Evolutionary conservation across 2,888 invertebrate species (phyloP).

Genomic region (Noctua pronuba): DNA sequence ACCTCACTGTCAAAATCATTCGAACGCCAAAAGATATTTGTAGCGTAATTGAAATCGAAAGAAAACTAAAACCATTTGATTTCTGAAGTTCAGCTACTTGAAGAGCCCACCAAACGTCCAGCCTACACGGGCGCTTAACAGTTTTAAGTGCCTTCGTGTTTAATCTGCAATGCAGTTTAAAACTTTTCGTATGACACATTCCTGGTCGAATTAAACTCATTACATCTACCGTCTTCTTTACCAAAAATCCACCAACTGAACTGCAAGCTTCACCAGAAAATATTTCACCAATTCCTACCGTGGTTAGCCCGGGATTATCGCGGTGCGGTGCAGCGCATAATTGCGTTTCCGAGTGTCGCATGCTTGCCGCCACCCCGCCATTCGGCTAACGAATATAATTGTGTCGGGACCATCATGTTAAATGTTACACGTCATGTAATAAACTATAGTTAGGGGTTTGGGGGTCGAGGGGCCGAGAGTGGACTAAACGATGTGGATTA

Average conservation of each 20-base stretch:
- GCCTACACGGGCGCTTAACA: background rate
- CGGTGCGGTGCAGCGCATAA: constrained; percentile 20
- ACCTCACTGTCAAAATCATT: too few relatives aligned
- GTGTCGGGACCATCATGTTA: background rate
- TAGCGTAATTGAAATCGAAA: too few relatives aligned
- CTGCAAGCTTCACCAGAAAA: background rate
- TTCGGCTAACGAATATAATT: constrained; percentile 28
- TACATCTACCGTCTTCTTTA: background rate
- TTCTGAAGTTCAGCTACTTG: background rate
- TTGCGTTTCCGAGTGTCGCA: constrained; percentile 25
- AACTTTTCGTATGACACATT: background rate
- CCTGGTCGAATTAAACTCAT: background rate
- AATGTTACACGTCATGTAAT: background rate
- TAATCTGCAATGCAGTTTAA: background rate
- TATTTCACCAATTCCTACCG: background rate
- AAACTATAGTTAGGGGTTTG: too few relatives aligned
- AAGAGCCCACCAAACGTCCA: background rate
- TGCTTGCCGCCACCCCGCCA: background rate
- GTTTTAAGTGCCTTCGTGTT: background rate
- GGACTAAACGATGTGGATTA: too few relatives aligned
- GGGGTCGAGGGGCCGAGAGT: too few relatives aligned
- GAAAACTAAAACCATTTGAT: background rate
- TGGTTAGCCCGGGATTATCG: background rate
- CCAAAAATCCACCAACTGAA: background rate
- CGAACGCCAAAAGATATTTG: too few relatives aligned